A percentile compares a stretch with the other conserved stretches of the same genome.
These are phyloP conservation scores for Grammatotria lemairii DNA, from an alignment of 2,113 vertebrate species.

Conservation along the genomic window DNA sequence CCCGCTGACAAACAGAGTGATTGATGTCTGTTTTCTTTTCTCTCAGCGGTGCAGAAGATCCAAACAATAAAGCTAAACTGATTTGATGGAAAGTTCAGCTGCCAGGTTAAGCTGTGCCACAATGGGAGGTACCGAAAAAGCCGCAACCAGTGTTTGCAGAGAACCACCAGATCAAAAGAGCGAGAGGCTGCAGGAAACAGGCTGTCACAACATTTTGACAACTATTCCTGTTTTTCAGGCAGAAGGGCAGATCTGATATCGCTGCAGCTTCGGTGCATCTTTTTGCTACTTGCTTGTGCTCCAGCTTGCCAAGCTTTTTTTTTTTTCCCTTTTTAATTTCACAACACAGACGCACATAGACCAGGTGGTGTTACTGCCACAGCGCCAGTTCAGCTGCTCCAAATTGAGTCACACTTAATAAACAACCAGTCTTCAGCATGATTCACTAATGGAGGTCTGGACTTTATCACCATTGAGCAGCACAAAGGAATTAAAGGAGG, in stretches of 20 bases:
- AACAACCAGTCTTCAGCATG: background rate
- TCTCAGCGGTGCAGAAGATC: background rate
- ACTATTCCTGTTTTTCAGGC: conserved; percentile 11
- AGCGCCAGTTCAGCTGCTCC: background rate
- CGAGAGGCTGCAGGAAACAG: conserved; percentile 9
- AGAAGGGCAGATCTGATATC: background rate
- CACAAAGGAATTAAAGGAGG: background rate
- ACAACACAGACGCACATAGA: background rate
- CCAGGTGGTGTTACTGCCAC: background rate
- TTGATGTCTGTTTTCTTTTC: conserved; percentile 9
- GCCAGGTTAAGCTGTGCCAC: background rate
- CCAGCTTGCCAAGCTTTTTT: background rate
- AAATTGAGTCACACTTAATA: conserved; percentile 7
- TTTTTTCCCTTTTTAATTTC: background rate
- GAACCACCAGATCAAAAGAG: background rate
- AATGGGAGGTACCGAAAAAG: conserved; percentile 1
- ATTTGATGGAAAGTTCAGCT: conserved; percentile 20
- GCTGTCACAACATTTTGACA: conserved; percentile 40
- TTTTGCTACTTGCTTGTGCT: background rate
- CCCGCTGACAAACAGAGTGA: background rate
- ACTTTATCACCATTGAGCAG: background rate
- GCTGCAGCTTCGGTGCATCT: background rate
- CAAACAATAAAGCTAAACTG: conserved; percentile 8
- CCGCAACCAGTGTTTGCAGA: background rate
- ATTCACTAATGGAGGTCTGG: background rate